Conservation (phyloP, 2,113 vertebrate species). For the Chauna torquata region DNA sequence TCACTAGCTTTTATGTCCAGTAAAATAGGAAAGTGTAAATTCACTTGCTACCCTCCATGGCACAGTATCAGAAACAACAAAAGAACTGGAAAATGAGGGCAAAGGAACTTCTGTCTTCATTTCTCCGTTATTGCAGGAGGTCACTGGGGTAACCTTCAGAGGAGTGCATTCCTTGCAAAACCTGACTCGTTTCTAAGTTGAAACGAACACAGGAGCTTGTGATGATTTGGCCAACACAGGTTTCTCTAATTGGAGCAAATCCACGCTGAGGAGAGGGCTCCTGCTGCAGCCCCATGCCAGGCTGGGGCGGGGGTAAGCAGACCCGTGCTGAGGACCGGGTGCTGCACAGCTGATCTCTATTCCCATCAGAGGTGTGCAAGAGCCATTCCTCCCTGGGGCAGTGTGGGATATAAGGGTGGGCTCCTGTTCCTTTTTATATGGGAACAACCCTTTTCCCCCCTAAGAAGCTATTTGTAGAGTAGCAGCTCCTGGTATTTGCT, state of each 20-base stretch:
- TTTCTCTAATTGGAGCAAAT: background rate
- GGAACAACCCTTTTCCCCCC: rapidly evolving
- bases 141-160: background rate
- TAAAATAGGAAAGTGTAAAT: background rate
- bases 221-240: background rate
- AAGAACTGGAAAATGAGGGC: background rate
- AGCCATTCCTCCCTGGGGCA: too few species aligned
- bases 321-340: rapidly evolving
- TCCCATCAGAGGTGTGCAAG: rapidly evolving
- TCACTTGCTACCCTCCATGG: background rate
- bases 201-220: background rate
- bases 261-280: rapidly evolving
- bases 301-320: rapidly evolving
- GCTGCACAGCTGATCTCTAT: background rate
- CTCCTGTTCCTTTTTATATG: rapidly evolving
- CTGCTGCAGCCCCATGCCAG: background rate
- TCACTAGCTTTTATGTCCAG: background rate
- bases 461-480: rapidly evolving
- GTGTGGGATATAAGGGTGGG: rapidly evolving
- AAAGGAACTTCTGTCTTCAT: background rate
- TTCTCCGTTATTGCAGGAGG: background rate
- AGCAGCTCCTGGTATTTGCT: rapidly evolving
- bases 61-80: background rate
- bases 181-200: background rate
- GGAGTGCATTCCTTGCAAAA: background rate